phyloP scores from a whole-genome alignment of 2,797 vertebrate genomes.

The Alouatta caraya region DNA sequence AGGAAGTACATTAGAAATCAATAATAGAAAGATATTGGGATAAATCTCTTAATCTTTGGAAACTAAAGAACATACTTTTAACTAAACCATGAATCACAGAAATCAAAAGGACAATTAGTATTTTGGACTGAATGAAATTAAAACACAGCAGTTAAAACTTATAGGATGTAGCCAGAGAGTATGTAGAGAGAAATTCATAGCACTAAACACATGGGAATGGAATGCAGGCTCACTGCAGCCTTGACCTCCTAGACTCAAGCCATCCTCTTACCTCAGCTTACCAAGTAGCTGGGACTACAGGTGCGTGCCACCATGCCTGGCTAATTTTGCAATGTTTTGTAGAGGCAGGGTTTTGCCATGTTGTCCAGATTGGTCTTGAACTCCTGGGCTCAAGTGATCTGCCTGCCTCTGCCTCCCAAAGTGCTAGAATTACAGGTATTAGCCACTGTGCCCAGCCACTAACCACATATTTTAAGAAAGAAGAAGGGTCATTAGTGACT shows the following conservation, averaged over 20 bases:
- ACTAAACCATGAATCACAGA: background rate
- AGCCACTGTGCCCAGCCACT: background rate
- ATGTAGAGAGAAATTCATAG: background rate
- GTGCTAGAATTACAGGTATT: background rate
- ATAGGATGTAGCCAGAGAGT: background rate
- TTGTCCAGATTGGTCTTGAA: background rate
- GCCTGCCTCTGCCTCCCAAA: background rate
- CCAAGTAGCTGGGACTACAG: background rate
- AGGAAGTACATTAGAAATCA: background rate
- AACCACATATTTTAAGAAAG: background rate
- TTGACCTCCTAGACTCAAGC: background rate
- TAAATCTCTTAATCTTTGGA: background rate
- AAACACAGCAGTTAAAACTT: background rate
- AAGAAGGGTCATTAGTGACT: background rate
- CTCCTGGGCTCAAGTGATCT: background rate
- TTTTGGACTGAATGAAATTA: background rate
- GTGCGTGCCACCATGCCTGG: background rate
- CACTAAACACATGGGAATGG: background rate
- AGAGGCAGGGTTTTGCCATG: background rate
- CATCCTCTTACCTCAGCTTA: background rate
- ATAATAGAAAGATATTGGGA: background rate
- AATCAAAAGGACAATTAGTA: background rate
- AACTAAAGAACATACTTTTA: background rate
- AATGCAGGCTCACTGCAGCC: background rate
- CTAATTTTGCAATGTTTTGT: background rate